These are phyloP conservation scores for Cebuella pygmaea DNA, from an alignment of 2,797 vertebrate species.

Conservation along the genomic window DNA sequence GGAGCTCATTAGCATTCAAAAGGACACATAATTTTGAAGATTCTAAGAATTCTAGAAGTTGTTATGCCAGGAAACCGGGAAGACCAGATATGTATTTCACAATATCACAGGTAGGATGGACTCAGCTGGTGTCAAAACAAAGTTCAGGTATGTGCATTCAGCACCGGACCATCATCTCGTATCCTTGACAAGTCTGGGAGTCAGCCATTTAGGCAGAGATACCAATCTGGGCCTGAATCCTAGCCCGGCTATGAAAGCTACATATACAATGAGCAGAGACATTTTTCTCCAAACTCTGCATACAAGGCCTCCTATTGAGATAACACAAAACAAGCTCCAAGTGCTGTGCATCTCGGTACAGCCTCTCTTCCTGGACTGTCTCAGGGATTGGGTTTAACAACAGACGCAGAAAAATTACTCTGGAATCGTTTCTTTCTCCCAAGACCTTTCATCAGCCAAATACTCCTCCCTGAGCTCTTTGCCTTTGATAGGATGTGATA, in stretches of 20 bases:
- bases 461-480: not conserved
- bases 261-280: not conserved
- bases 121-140: not conserved
- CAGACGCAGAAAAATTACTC: not conserved
- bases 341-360: not conserved
- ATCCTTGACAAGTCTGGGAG: not conserved
- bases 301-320: not conserved
- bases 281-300: not conserved
- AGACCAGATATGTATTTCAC: not conserved
- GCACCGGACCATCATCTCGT: not conserved
- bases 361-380: not conserved
- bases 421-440: not conserved
- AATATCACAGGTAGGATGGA: not conserved
- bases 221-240: not conserved
- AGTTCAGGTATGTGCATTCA: not conserved
- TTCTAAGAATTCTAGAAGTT: not conserved
- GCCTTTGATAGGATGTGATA: slow-evolving; percentile 36
- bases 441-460: slow-evolving; percentile 21
- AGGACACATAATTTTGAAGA: not conserved
- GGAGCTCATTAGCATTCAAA: not conserved
- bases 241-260: not conserved
- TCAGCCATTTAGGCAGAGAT: not conserved
- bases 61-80: not conserved
- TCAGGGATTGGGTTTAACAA: not conserved
- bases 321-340: not conserved